A percentile compares a stretch with the other conserved stretches of the same genome.
Conservation (phyloP, 2,888 invertebrate genomes). For the Tricholauxania praeusta region DNA sequence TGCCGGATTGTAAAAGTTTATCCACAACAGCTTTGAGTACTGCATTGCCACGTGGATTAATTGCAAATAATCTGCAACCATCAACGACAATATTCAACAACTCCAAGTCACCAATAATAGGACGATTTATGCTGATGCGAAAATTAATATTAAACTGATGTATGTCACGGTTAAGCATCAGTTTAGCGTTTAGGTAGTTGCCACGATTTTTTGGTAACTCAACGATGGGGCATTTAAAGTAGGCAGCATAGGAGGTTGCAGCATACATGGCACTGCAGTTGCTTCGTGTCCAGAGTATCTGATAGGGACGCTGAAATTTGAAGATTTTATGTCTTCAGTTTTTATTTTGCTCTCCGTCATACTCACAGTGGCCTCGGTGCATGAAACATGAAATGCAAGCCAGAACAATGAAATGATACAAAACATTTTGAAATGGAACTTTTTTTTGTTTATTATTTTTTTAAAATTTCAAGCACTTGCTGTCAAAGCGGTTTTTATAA, state of each 20-base stretch:
- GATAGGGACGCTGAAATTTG: constrained; percentile 3
- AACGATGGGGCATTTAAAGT: background rate
- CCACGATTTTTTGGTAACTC: background rate
- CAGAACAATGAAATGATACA: no score
- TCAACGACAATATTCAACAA: background rate
- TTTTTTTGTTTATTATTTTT: no score
- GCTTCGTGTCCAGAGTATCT: background rate
- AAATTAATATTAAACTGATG: background rate
- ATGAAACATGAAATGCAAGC: no score
- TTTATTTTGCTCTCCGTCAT: no score
- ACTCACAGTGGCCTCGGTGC: no score
- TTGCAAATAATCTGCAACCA: background rate
- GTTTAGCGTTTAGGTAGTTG: constrained; percentile 3
- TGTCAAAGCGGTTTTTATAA: no score
- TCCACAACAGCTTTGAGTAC: background rate
- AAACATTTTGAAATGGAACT: no score
- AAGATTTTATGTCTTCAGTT: no score
- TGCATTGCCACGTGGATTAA: background rate
- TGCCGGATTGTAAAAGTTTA: constrained; percentile 9
- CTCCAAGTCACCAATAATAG: background rate
- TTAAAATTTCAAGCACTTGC: no score
- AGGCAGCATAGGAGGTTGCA: background rate
- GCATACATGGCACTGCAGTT: background rate
- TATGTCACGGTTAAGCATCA: background rate
- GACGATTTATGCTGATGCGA: background rate